Conservation (phyloP, 2,113 vertebrate species). For the Osmerus mordax region DNA sequence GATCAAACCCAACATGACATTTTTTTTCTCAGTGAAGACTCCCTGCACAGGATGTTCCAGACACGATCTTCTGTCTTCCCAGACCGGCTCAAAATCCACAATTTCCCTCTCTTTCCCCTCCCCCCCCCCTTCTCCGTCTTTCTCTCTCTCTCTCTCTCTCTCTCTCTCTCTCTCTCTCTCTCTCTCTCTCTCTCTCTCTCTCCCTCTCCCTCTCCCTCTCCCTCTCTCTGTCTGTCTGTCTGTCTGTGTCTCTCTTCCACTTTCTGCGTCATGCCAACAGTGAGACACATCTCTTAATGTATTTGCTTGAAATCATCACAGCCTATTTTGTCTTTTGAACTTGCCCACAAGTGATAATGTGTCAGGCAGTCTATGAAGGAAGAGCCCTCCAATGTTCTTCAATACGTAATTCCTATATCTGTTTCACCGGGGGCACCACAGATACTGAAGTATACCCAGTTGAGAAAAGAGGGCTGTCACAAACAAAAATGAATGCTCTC, state of each 20-base stretch:
- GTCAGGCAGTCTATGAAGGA: too few species aligned
- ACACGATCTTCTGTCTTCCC: slow-evolving; percentile 30
- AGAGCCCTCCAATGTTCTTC: background rate
- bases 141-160: background rate
- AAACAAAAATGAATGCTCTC: slow-evolving; percentile 43
- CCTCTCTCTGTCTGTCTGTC: too few species aligned
- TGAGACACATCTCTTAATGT: too few species aligned
- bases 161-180: slow-evolving; percentile 9
- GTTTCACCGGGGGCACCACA: slow-evolving; percentile 32
- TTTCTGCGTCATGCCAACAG: too few species aligned
- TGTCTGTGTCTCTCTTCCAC: too few species aligned
- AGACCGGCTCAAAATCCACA: background rate
- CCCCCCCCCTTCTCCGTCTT: background rate
- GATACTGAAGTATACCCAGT: slow-evolving; percentile 31
- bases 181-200: background rate
- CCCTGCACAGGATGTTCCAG: slow-evolving; percentile 22
- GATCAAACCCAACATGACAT: slow-evolving; percentile 25
- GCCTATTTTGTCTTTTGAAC: too few species aligned
- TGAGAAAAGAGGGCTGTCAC: slow-evolving; percentile 44
- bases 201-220: too few species aligned
- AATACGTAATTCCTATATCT: slow-evolving; percentile 13
- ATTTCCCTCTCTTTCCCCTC: background rate
- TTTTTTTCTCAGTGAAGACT: slow-evolving; percentile 39
- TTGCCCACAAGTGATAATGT: too few species aligned
- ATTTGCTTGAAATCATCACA: too few species aligned